These are phyloP conservation scores for Triops cancriformis DNA, from an alignment of 1,140 invertebrate species.

Conservation along the genomic window DNA sequence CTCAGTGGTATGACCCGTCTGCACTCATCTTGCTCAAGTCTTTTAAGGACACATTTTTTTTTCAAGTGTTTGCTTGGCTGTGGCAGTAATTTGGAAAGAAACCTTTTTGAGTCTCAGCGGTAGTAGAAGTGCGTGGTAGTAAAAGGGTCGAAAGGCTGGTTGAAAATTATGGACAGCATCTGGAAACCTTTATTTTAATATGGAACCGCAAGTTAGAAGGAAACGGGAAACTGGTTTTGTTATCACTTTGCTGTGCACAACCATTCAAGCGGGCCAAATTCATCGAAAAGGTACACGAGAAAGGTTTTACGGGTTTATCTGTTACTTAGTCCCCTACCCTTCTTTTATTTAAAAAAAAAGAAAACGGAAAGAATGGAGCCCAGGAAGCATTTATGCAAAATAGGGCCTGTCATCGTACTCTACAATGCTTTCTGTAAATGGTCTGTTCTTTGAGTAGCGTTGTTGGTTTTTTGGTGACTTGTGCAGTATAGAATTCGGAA, in stretches of 20 bases:
- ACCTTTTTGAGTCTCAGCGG: background rate
- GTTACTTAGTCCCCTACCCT: slow-evolving; percentile 1
- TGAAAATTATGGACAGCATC: background rate
- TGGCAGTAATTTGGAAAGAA: background rate
- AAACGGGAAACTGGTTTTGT: slow-evolving; percentile 8
- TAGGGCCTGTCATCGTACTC: background rate
- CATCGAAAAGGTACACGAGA: slow-evolving; percentile 10
- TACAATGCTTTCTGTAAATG: background rate
- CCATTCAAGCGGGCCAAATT: slow-evolving; percentile 5
- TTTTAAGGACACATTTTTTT: background rate
- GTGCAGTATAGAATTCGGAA: background rate
- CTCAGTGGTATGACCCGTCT: background rate
- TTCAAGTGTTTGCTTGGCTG: background rate
- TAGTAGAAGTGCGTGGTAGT: background rate
- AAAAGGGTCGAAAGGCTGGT: background rate
- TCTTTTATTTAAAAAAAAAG: background rate
- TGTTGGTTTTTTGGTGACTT: background rate
- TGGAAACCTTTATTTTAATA: slow-evolving; percentile 14
- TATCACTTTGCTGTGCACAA: background rate
- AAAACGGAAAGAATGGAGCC: background rate
- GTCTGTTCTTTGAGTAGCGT: background rate
- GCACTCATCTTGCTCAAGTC: background rate
- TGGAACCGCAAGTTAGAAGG: slow-evolving; percentile 5
- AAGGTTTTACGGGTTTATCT: slow-evolving; percentile 1
- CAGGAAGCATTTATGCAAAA: slow-evolving; percentile 14